phyloP scores from a whole-genome alignment of 2,888 invertebrate genomes.

The Smittia sp. region DNA sequence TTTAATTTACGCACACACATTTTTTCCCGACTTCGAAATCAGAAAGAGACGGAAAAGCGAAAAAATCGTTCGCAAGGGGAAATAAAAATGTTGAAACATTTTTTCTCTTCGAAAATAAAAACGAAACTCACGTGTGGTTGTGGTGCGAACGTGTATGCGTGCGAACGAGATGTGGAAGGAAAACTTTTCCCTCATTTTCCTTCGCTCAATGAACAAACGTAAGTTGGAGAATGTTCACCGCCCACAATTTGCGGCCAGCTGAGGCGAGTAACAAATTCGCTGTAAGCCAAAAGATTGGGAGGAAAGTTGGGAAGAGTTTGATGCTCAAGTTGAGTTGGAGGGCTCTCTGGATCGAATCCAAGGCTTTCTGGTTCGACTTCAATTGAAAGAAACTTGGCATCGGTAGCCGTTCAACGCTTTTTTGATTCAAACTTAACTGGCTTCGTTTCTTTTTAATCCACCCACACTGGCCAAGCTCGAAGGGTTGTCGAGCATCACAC shows the following conservation, averaged over 20 bases:
- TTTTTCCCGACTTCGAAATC: constrained; percentile 33
- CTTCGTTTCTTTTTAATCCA: background rate
- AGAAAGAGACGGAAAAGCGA: constrained; percentile 33
- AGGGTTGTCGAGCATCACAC: background rate
- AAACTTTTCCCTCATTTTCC: constrained; percentile 28
- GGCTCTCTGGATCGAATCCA: no score
- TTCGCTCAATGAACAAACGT: background rate
- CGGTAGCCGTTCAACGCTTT: no score
- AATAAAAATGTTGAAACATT: constrained; percentile 27
- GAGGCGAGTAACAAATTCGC: background rate
- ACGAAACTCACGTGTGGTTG: constrained; percentile 25
- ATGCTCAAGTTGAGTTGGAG: background rate
- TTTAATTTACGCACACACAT: constrained; percentile 23
- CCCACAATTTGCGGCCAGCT: constrained; percentile 37
- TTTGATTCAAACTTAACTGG: background rate
- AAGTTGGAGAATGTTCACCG: constrained; percentile 40
- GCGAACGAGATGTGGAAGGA: constrained; percentile 17
- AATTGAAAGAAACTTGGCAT: no score
- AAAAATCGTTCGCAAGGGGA: constrained; percentile 20
- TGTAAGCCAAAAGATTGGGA: background rate
- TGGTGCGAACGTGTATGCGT: constrained; percentile 10
- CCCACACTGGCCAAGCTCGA: background rate
- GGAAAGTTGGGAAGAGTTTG: background rate
- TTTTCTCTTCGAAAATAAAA: constrained; percentile 25
- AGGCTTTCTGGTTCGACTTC: background rate